phyloP scores from a whole-genome alignment of 1,140 invertebrate species.

The Triops longicaudatus region DNA sequence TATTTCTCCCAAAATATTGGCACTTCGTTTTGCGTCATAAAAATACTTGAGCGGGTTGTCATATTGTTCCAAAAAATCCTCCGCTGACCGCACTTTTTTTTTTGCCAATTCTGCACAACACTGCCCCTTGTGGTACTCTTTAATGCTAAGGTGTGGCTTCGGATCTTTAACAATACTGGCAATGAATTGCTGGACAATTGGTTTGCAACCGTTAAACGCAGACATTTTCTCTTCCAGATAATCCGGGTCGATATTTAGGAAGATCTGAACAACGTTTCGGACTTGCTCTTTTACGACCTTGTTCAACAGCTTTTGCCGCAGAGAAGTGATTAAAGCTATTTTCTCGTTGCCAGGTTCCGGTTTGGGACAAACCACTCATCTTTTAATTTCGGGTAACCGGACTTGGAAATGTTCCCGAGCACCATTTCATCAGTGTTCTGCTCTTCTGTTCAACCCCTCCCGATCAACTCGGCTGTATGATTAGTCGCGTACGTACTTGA shows the following conservation, averaged over 20 bases:
- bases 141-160: conserved; percentile 19
- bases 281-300: conserved; percentile 36
- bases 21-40: conserved; percentile 38
- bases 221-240: conserved; percentile 44
- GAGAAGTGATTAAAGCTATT: neutral
- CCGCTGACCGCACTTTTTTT: conserved; percentile 41
- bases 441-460: neutral
- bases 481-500: neutral
- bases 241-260: conserved; percentile 46
- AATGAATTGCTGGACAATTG: neutral
- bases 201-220: conserved; percentile 44
- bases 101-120: conserved; percentile 38
- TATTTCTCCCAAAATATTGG: conserved; percentile 29
- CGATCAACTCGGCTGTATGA: neutral
- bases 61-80: conserved; percentile 48
- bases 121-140: conserved; percentile 41
- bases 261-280: conserved; percentile 37
- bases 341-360: neutral
- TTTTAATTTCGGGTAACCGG: neutral
- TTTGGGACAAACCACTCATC: neutral
- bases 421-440: neutral
- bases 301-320: neutral
- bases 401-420: neutral
- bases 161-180: neutral
- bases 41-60: conserved; percentile 47